Conservation (phyloP, 2,797 vertebrate genomes). For the Enteromius unitaeniatus region DNA sequence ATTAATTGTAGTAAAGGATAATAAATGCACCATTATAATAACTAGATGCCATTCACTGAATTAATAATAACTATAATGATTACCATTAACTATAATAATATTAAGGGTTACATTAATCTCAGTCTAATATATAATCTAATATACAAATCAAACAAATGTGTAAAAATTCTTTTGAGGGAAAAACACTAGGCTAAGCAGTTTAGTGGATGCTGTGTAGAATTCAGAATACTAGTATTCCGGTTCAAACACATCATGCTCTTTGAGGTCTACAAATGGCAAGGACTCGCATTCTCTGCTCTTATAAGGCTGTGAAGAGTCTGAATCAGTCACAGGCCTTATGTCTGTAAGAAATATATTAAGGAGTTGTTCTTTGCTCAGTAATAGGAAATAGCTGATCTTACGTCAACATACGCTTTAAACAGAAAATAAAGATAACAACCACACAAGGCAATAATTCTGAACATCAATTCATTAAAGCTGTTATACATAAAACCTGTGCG, state of each 20-base stretch:
- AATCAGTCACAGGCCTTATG: slow-evolving; percentile 10
- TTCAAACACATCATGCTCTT: slow-evolving; percentile 24
- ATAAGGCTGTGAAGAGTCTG: slow-evolving; percentile 35
- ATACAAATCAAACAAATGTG: not conserved
- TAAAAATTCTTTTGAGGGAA: not conserved
- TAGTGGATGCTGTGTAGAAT: not conserved
- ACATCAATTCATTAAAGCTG: not conserved
- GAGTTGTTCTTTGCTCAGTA: not conserved
- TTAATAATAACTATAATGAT: not conserved
- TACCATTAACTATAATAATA: no score
- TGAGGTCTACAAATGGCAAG: not conserved
- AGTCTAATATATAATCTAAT: not conserved
- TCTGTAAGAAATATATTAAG: not conserved
- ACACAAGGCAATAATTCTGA: not conserved
- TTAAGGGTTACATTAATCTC: not conserved
- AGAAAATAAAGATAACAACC: not conserved
- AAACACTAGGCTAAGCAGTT: not conserved
- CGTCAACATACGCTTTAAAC: not conserved
- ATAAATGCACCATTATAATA: not conserved
- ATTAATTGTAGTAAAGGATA: not conserved
- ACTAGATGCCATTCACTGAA: not conserved
- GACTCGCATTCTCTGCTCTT: slow-evolving; percentile 32
- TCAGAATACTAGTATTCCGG: not conserved
- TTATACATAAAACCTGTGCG: not conserved
- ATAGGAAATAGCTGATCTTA: not conserved